These are phyloP conservation scores for Leptobrachium leishanense DNA, from an alignment of 2,113 vertebrate species.

Conservation along the genomic window DNA sequence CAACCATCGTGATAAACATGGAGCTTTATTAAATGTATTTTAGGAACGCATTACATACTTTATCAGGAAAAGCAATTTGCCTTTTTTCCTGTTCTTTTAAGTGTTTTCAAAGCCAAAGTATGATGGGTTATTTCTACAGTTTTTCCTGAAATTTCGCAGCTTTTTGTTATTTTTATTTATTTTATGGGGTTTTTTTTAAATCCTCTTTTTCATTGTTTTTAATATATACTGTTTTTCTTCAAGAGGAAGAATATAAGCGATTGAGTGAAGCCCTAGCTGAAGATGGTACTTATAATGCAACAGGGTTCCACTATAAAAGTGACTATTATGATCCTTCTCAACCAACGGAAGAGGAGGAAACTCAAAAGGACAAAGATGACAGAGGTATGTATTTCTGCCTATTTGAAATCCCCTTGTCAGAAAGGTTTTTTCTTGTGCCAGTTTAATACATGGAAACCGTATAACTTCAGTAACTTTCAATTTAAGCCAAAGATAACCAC, in stretches of 20 bases:
- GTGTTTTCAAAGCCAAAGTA: slow-evolving; percentile 8
- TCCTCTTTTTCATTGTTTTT: slow-evolving; percentile 50
- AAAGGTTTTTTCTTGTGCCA: too few relatives aligned
- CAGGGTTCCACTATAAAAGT: slow-evolving; percentile 90
- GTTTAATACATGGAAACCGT: too few relatives aligned
- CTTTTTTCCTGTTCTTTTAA: slow-evolving; percentile 55
- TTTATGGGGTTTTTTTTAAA: slow-evolving; percentile 9
- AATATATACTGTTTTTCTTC: slow-evolving; percentile 63
- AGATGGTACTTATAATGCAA: slow-evolving; percentile 88
- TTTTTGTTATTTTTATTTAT: slow-evolving; percentile 19
- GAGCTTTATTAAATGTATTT: too few relatives aligned
- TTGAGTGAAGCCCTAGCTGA: slow-evolving; percentile 94
- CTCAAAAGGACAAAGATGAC: slow-evolving; percentile 79
- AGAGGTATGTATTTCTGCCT: not conserved
- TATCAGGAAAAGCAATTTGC: slow-evolving; percentile 62
- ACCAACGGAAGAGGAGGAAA: slow-evolving; percentile 94
- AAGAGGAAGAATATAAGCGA: slow-evolving; percentile 99
- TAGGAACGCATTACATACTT: slow-evolving; percentile 56
- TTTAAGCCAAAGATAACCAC: too few relatives aligned
- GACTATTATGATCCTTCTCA: slow-evolving; percentile 98
- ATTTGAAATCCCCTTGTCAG: too few relatives aligned
- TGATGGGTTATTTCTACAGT: slow-evolving; percentile 45
- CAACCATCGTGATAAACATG: slow-evolving; percentile 46
- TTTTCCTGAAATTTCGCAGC: not conserved
- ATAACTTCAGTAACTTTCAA: too few relatives aligned